Percentiles rank a stretch among this genome's conserved stretches.
phyloP scores from a whole-genome alignment of 2,888 invertebrate species.

The Drosophila parthenogenetica region DNA sequence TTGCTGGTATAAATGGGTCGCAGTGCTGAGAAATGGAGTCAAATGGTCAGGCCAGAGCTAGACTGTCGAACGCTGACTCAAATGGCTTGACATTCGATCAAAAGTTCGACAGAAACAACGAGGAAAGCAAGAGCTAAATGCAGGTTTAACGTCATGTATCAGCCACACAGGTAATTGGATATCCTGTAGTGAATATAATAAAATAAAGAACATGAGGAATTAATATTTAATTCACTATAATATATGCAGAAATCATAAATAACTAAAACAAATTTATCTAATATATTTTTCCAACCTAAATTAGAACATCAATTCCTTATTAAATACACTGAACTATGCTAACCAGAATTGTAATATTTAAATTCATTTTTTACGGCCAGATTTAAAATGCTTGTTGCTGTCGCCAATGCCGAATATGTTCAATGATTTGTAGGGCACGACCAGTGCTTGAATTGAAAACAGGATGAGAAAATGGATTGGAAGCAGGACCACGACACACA shows the following conservation, averaged over 20 bases:
- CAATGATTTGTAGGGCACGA: constrained; percentile 44
- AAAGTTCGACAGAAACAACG: constrained; percentile 64
- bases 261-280: not conserved
- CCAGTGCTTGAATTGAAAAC: constrained; percentile 10
- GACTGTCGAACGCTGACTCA: constrained; percentile 60
- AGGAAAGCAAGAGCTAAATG: constrained; percentile 49
- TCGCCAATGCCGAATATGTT: constrained; percentile 29
- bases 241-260: not conserved
- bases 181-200: constrained; percentile 6
- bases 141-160: constrained; percentile 17
- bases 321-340: too few relatives aligned
- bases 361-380: too few relatives aligned
- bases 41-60: constrained; percentile 62
- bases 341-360: too few relatives aligned
- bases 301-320: too few relatives aligned
- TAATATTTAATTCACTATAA: not conserved
- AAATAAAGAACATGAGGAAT: too few relatives aligned
- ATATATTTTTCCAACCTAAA: not conserved
- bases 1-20: constrained; percentile 33
- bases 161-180: not conserved
- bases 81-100: constrained; percentile 79
- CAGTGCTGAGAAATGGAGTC: constrained; percentile 39
- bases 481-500: constrained; percentile 59
- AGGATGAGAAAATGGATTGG: constrained; percentile 24
- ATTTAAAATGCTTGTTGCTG: not conserved